phyloP scores from a whole-genome alignment of 2,888 invertebrate species.

The Therioaphis trifolii region DNA sequence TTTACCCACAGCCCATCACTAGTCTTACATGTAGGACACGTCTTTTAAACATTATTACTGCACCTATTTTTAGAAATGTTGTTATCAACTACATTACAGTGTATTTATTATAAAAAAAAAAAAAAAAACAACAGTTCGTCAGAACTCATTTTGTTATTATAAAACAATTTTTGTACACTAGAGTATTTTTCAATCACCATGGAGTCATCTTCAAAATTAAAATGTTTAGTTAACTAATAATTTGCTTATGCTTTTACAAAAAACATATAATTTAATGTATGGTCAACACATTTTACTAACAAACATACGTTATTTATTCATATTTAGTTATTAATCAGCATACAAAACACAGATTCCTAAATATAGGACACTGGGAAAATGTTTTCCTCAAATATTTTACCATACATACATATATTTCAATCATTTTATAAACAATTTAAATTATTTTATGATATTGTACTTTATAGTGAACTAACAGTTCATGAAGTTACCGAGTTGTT shows the following conservation, averaged over 20 bases:
- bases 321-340: background rate
- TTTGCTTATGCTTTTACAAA: background rate
- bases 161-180: background rate
- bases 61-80: slow-evolving; percentile 9
- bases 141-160: background rate
- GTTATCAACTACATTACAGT: background rate
- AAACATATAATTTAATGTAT: background rate
- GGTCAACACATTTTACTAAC: background rate
- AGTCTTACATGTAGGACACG: background rate
- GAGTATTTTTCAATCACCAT: slow-evolving; percentile 1
- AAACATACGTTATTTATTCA: background rate
- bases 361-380: background rate
- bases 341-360: background rate
- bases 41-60: background rate
- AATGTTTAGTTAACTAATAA: background rate
- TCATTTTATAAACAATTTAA: too few species aligned
- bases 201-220: slow-evolving; percentile 9
- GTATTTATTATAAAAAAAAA: background rate
- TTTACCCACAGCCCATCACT: too few species aligned
- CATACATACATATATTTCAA: slow-evolving; percentile 4
- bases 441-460: too few species aligned
- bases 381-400: background rate
- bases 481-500: too few species aligned
- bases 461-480: too few species aligned
- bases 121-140: background rate